phyloP scores from a whole-genome alignment of 2,888 invertebrate genomes.

The Caenorhabditis auriculariae region DNA sequence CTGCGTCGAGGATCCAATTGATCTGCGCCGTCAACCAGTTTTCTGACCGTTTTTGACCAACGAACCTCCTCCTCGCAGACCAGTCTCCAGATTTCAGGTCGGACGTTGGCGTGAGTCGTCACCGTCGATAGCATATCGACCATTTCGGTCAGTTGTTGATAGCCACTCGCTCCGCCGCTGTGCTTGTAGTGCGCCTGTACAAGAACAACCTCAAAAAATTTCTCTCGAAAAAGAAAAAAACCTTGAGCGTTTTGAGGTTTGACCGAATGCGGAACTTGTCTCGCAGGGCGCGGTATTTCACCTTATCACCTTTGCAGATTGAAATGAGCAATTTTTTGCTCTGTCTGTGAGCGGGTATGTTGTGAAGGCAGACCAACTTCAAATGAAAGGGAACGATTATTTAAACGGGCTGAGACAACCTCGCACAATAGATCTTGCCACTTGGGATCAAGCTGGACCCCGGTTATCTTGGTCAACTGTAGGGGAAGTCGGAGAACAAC shows the following conservation, averaged over 20 bases:
- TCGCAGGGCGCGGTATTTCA: slow-evolving; percentile 20
- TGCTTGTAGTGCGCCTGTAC: too few relatives aligned
- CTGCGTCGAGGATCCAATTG: slow-evolving; percentile 31
- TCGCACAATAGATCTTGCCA: slow-evolving; percentile 15
- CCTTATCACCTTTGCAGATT: slow-evolving; percentile 19
- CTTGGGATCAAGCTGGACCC: neutral
- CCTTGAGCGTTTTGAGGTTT: slow-evolving; percentile 12
- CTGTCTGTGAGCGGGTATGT: slow-evolving; percentile 12
- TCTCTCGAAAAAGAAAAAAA: too few relatives aligned
- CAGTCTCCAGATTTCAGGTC: slow-evolving; percentile 33
- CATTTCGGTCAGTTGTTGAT: slow-evolving; percentile 39
- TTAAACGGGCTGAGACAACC: neutral
- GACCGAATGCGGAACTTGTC: slow-evolving; percentile 29
- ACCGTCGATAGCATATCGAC: slow-evolving; percentile 34
- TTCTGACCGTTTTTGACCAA: neutral
- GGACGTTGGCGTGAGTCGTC: slow-evolving; percentile 11
- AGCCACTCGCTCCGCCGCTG: slow-evolving; percentile 11
- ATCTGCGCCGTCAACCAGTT: too few relatives aligned
- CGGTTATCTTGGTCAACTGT: slow-evolving; percentile 13
- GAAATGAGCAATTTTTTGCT: slow-evolving; percentile 28
- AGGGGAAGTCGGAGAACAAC: slow-evolving; percentile 4
- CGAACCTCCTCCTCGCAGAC: slow-evolving; percentile 24
- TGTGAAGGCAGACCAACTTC: neutral
- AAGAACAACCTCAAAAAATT: too few relatives aligned
- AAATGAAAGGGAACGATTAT: neutral